A percentile compares a stretch with the other conserved stretches of the same genome.
These are phyloP conservation scores for Pachyramphus minor DNA, from an alignment of 2,113 vertebrate genomes.

Conservation along the genomic window DNA sequence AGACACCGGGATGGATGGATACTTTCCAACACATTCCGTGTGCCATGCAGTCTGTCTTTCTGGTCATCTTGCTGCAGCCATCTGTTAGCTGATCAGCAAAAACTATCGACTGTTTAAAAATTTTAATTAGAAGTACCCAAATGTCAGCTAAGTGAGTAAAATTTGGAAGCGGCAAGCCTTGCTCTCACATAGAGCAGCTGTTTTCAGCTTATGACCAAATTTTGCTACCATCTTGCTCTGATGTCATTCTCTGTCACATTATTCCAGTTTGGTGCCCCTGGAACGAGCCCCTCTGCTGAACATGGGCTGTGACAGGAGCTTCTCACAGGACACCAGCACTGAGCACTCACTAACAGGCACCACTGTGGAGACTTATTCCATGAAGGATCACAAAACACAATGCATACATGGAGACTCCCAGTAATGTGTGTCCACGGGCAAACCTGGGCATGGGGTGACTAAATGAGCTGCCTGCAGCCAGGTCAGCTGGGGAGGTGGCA, in stretches of 20 bases:
- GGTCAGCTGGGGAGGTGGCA: background rate
- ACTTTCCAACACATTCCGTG: background rate
- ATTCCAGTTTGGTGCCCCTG: constrained; percentile 23
- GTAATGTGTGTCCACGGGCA: fast-evolving
- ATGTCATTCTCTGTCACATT: constrained; percentile 28
- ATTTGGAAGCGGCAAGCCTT: constrained; percentile 52
- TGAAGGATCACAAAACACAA: background rate
- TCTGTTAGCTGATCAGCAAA: constrained; percentile 67
- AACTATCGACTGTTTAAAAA: constrained; percentile 57
- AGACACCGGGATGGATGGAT: background rate
- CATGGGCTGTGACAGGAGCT: background rate
- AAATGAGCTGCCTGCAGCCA: fast-evolving
- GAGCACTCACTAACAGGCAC: fast-evolving
- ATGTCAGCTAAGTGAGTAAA: constrained; percentile 58
- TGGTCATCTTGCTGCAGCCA: constrained; percentile 59
- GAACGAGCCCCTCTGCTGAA: background rate
- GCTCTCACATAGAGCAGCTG: constrained; percentile 48
- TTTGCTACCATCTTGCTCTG: constrained; percentile 14
- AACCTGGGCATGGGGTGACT: fast-evolving
- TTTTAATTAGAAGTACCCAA: constrained; percentile 68
- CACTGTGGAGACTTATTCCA: fast-evolving
- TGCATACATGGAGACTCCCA: fast-evolving
- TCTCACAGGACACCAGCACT: background rate
- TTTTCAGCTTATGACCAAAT: constrained; percentile 41
- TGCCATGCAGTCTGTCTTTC: background rate